Evolutionary conservation across 2,888 invertebrate genomes (phyloP), one percentile per base, ranked within the genome.

Genomic region (Venusia cambrica): DNA sequence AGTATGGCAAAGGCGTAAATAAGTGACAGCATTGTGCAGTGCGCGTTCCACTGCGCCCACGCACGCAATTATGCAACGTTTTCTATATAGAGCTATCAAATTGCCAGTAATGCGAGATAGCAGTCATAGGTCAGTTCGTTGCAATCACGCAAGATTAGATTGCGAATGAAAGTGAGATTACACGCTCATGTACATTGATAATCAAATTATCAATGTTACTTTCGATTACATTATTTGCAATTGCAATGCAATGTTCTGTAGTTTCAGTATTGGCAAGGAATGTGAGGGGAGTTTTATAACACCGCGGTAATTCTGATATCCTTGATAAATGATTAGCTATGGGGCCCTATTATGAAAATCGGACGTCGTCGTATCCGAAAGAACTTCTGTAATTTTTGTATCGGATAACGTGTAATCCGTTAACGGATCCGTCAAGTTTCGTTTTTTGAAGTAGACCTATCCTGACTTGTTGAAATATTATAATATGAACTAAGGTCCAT

Each of bases 101-200:
- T 62, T 57, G 55, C 75, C 48, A 54, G 61, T 59, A 61, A 51
- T 62, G 57, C 56, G 63, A 36, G 41, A 59, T 60, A 57, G 63
- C 80, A 80, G 76, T 51, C 72, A 68, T 79, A 84, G 84, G 84
- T 84, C 81, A 83, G 81, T 77, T 47, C 47, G 51, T 54, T 67
- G 65, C 63, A 57, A 62, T 50, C 54, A 49, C 50, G 27, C 46
- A 35, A 68, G 80, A 81, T 83, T 73, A 81, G 79, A 81, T 80
- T 79, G 73, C 75, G 48, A 54, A 56, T 53, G 48, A 44, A 46
- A 42, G 43, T 34, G 27, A 50, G 63, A 70, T 73, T 61, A 69
- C 62, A 66, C 66, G 41, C 44, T 48, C 43, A 40, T 46, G 41
- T 49, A 38, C 43, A 45, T 44, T 46, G 21, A 24, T 46, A 49